Evolutionary conservation across 2,888 invertebrate species (phyloP).

Genomic region (Phalera bucephala): DNA sequence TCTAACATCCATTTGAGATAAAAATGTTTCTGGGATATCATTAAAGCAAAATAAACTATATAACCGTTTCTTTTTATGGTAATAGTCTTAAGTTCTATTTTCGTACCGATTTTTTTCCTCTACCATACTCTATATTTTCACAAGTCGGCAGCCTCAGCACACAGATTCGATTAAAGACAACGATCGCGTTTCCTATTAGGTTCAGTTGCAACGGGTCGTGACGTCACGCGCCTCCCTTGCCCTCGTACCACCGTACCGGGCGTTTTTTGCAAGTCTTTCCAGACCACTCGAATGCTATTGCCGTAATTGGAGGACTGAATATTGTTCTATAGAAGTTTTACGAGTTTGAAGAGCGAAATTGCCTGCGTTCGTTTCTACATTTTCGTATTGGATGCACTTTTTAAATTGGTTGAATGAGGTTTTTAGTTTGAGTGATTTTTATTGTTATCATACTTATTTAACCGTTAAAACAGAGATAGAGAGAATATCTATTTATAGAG

Average conservation of each 20-base stretch:
- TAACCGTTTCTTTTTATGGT: no score
- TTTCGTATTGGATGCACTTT: conserved; percentile 28
- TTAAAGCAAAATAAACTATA: no score
- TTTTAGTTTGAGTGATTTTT: neutral
- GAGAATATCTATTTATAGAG: no score
- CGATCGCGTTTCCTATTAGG: conserved; percentile 72
- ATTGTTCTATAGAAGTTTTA: conserved; percentile 46
- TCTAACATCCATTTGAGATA: no score
- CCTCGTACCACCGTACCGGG: conserved; percentile 23
- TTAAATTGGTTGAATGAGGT: conserved; percentile 12
- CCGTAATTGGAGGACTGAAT: conserved; percentile 57
- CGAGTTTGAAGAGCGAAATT: conserved; percentile 40
- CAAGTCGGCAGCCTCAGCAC: conserved; percentile 33
- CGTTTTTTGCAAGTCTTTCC: conserved; percentile 38
- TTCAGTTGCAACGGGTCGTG: conserved; percentile 60
- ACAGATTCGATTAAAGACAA: conserved; percentile 71
- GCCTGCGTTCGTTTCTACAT: conserved; percentile 16
- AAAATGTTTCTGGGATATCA: no score
- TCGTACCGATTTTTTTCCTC: neutral
- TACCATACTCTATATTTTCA: conserved; percentile 20
- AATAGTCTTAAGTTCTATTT: no score
- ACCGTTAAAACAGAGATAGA: no score
- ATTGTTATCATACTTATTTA: no score
- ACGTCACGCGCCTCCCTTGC: conserved; percentile 49
- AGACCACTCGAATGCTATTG: conserved; percentile 43